Conservation (phyloP, 2,888 invertebrate genomes). For the Sphaeridia pumilis region DNA sequence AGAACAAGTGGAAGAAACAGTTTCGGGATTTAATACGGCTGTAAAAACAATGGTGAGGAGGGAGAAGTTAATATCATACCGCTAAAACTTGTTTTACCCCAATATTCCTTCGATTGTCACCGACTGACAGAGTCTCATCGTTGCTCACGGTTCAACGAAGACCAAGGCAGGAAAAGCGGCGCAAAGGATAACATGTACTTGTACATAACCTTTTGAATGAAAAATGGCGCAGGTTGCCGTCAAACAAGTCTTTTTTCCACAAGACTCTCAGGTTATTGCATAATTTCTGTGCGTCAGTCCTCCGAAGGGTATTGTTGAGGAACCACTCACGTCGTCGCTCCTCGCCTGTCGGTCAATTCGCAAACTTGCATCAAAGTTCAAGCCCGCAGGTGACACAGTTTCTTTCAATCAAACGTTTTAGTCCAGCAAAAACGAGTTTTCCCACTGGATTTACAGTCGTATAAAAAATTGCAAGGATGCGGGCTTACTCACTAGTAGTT, state of each 20-base stretch:
- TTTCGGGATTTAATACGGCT: no score
- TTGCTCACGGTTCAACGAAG: background rate
- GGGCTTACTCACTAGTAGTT: no score
- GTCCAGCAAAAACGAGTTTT: no score
- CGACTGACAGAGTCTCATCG: background rate
- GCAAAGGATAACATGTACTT: background rate
- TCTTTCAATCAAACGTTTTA: no score
- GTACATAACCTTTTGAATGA: background rate
- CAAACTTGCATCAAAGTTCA: no score
- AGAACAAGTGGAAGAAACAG: no score
- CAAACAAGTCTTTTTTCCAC: slow-evolving; percentile 1
- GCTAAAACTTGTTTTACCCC: background rate
- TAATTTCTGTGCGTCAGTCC: background rate
- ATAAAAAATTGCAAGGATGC: no score
- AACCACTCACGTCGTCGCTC: background rate
- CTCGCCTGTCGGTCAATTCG: no score
- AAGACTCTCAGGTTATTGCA: background rate
- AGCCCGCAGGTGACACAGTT: no score
- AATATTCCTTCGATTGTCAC: background rate
- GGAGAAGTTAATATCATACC: no score
- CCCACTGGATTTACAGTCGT: no score
- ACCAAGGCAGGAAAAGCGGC: background rate
- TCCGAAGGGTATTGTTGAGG: background rate
- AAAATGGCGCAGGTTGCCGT: background rate
- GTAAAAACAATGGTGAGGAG: no score